Evolutionary conservation across 2,888 invertebrate genomes (phyloP).

Genomic region (Campoplex nolae): DNA sequence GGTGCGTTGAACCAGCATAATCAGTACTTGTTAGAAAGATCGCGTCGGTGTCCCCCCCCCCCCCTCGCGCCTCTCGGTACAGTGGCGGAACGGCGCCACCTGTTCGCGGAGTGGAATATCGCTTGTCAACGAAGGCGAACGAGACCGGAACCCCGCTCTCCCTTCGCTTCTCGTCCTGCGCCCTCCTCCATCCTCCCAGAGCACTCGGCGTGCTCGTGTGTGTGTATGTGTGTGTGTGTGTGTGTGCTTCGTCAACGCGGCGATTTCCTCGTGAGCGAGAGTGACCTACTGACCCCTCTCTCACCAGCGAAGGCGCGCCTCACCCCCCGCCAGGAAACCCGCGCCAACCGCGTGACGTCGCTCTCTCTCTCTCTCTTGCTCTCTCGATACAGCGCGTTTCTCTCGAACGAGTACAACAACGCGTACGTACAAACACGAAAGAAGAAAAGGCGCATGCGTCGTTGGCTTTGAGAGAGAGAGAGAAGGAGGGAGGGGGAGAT

Average conservation of each 20-base stretch:
- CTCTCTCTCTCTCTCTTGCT: not conserved
- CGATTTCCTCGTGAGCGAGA: constrained; percentile 77
- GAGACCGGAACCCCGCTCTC: constrained; percentile 39
- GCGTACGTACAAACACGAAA: not conserved
- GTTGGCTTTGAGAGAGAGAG: not conserved
- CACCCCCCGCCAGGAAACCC: constrained; percentile 38
- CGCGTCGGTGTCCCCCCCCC: not conserved
- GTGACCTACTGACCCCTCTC: constrained; percentile 83
- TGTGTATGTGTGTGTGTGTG: constrained; percentile 21
- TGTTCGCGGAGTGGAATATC: constrained; percentile 67
- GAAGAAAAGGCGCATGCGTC: not conserved
- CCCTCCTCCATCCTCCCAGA: constrained; percentile 14
- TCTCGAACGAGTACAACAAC: not conserved
- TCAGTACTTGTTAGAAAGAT: constrained; percentile 6
- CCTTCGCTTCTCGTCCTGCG: not conserved
- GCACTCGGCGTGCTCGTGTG: constrained; percentile 19
- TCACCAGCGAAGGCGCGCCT: constrained; percentile 32
- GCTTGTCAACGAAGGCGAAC: constrained; percentile 53
- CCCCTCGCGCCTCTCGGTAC: not conserved
- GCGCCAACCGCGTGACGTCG: constrained; percentile 5
- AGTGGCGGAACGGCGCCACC: constrained; percentile 68
- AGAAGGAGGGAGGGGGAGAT: not conserved
- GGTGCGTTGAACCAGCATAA: constrained; percentile 25
- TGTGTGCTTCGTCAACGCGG: constrained; percentile 44
- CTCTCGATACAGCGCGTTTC: constrained; percentile 6